Evolutionary conservation across 2,113 vertebrate genomes (phyloP).

Genomic region (Anoura caudifer): DNA sequence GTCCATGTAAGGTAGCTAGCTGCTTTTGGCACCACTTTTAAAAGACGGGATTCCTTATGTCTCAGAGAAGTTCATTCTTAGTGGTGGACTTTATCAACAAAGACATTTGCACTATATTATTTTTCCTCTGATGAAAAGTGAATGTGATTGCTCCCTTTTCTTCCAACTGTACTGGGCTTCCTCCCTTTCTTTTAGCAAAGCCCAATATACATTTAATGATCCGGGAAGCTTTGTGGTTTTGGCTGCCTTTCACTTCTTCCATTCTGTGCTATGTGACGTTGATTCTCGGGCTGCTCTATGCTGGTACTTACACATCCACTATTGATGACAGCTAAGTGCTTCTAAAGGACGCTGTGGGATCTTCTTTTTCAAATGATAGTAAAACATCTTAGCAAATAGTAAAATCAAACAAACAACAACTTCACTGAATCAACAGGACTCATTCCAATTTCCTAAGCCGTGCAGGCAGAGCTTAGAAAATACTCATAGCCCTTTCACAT

Average conservation of each 20-base stretch:
- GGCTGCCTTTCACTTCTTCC: background rate
- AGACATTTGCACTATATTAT: background rate
- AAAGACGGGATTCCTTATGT: background rate
- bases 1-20: rapidly evolving
- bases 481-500: background rate
- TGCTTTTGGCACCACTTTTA: background rate
- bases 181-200: background rate
- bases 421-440: background rate
- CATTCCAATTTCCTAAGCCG: background rate
- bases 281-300: background rate
- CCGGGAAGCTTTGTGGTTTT: background rate
- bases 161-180: background rate
- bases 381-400: background rate
- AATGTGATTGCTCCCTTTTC: background rate
- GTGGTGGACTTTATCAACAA: background rate
- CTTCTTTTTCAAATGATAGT: background rate
- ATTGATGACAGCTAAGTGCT: background rate
- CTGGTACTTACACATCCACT: background rate
- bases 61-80: background rate
- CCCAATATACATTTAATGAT: background rate
- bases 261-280: background rate
- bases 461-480: background rate
- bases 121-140: background rate
- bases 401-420: background rate
- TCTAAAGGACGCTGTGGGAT: background rate